Evolutionary conservation across 2,888 invertebrate genomes (phyloP).

Genomic region (Acanthosepion esculentum): DNA sequence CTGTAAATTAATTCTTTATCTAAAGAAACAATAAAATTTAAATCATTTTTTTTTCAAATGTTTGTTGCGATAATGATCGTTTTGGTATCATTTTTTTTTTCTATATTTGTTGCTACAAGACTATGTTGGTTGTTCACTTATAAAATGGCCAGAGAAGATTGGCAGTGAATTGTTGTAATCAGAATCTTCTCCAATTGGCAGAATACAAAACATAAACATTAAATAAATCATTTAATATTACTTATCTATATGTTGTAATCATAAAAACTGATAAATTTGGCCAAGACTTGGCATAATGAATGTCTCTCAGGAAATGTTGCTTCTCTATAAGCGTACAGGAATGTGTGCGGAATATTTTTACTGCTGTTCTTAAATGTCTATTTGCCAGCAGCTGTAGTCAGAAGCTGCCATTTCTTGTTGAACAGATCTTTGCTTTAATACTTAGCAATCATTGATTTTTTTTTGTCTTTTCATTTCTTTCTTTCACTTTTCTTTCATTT

Average conservation of each 20-base stretch:
- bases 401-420: not conserved
- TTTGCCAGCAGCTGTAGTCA: not conserved
- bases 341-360: not conserved
- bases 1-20: no score
- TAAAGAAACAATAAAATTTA: no score
- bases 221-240: not conserved
- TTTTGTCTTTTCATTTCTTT: not conserved
- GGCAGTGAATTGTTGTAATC: not conserved
- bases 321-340: not conserved
- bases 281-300: no score
- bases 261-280: not conserved
- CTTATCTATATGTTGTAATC: not conserved
- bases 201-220: not conserved
- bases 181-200: not conserved
- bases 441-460: not conserved
- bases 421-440: not conserved
- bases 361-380: not conserved
- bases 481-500: not conserved
- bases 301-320: not conserved
- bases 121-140: not conserved
- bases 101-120: not conserved
- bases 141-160: not conserved
- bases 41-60: no score
- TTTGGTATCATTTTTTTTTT: no score
- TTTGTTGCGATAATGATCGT: no score